Base-by-base conservation (phyloP, 1,140 invertebrate species). In the Bombus superbus region DNA sequence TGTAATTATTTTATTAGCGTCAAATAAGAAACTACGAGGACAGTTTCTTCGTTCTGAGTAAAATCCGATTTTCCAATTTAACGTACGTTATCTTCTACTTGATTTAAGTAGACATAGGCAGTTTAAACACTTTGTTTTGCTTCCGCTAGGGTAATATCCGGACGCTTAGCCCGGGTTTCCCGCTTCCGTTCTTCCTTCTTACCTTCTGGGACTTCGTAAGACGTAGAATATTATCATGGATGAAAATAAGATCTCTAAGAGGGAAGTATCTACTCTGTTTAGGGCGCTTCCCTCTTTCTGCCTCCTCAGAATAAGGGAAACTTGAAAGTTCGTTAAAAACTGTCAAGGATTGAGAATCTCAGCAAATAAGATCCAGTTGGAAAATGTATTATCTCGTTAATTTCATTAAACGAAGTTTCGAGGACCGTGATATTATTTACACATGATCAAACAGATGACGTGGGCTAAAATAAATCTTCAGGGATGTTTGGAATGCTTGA, bases 151-250 rank as follows among this genome's bases (percentile, higher is more conserved):
- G n/a, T 68, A 79, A 79, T 79, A 53, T 79, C 42, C 66, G 64
- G 32, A 47, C 32, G 64, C 42, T 79, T 32, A 64, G 18, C 44
- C 64, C 47, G 64, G 35, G 40, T 32, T 15, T 47, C 4, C 18
- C 35, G 47, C 69, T 71, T 32, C 68, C 28, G 44, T 69, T 69
- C 38, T 64, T 64, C 35, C 79, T 81, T 68, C 68, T 81, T 81
- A 81, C 57, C 71, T 72, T 72, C 79, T 40, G 28, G 25, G 15
- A 32, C 47, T 1, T 25, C 47, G 78, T 28, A n/a, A 71, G 28
- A 40, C n/a, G 53, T 40, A 22, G 68, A 44, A 81, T 81, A 81
- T 81, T 81, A 72, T 81, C 69, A 72, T 47, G n/a, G 47, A 81
- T 57, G 40, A 62, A 72, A 81, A 81, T 40, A 57, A 57, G 69